These are phyloP conservation scores for Promerops cafer DNA, from an alignment of 2,113 vertebrate species.

Conservation along the genomic window DNA sequence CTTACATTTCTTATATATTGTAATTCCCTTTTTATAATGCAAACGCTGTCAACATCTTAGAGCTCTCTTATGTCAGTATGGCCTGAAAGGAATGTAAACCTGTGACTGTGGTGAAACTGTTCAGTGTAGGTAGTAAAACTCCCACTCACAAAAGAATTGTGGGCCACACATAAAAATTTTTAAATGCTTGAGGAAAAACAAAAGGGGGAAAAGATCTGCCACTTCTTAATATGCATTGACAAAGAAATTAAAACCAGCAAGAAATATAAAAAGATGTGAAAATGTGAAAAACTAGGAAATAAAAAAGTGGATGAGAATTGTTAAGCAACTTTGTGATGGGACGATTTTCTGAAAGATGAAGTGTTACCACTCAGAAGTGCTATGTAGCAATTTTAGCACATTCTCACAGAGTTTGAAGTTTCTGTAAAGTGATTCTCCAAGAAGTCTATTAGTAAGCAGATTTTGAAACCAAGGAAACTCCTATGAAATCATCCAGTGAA, in stretches of 20 bases:
- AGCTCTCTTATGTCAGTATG: background rate
- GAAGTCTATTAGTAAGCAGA: background rate
- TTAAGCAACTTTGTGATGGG: background rate
- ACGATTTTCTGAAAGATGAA: background rate
- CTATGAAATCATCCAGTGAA: background rate
- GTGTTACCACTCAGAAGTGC: background rate
- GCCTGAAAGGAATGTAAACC: conserved; percentile 27
- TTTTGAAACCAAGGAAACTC: background rate
- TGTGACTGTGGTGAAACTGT: background rate
- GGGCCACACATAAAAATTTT: background rate
- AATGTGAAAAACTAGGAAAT: background rate
- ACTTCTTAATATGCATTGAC: background rate
- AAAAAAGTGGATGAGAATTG: background rate
- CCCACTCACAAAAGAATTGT: background rate
- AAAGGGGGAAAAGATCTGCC: background rate
- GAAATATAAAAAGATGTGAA: background rate
- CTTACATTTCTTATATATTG: background rate
- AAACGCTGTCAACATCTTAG: background rate
- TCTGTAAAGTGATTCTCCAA: background rate
- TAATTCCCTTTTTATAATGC: conserved; percentile 11
- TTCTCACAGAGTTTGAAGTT: background rate
- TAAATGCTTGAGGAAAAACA: background rate
- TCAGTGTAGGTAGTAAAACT: background rate
- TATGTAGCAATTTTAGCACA: background rate
- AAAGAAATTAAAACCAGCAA: background rate